These are phyloP conservation scores for Pelobates cultripes DNA, from an alignment of 2,797 vertebrate genomes.

Conservation along the genomic window DNA sequence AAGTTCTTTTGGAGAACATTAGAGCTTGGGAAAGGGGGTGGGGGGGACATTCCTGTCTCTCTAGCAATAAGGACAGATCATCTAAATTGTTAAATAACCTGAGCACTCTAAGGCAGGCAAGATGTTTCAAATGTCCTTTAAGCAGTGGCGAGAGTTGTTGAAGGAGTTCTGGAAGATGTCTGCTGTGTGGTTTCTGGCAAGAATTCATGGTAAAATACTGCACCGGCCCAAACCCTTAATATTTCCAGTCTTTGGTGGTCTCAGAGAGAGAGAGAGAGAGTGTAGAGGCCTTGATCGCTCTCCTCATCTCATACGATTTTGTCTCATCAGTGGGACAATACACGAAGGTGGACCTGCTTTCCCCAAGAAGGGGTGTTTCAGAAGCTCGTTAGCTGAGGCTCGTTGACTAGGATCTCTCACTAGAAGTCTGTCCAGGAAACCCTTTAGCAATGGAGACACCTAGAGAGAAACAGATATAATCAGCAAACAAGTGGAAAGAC, in stretches of 20 bases:
- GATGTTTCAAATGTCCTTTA: neutral
- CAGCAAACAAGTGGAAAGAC: neutral
- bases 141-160: too few species aligned
- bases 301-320: slow-evolving; percentile 88
- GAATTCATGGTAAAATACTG: slow-evolving; percentile 36
- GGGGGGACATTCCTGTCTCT: too few species aligned
- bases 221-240: neutral
- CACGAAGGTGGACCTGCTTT: slow-evolving; percentile 88
- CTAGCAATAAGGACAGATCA: too few species aligned
- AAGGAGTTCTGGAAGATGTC: too few species aligned
- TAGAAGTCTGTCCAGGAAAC: slow-evolving; percentile 90
- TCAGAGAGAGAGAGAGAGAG: neutral
- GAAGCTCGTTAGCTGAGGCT: slow-evolving; percentile 84
- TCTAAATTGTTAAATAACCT: slow-evolving; percentile 7
- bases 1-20: too few species aligned
- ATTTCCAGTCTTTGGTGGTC: slow-evolving; percentile 59
- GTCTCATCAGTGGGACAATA: slow-evolving; percentile 94
- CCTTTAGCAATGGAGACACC: slow-evolving; percentile 90
- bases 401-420: slow-evolving; percentile 87
- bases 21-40: too few species aligned
- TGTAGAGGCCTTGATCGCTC: neutral
- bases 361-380: slow-evolving; percentile 87
- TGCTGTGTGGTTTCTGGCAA: slow-evolving; percentile 13
- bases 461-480: slow-evolving; percentile 50
- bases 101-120: slow-evolving; percentile 19